Conservation (phyloP, 2,113 vertebrate genomes). For the Tautogolabrus adspersus region DNA sequence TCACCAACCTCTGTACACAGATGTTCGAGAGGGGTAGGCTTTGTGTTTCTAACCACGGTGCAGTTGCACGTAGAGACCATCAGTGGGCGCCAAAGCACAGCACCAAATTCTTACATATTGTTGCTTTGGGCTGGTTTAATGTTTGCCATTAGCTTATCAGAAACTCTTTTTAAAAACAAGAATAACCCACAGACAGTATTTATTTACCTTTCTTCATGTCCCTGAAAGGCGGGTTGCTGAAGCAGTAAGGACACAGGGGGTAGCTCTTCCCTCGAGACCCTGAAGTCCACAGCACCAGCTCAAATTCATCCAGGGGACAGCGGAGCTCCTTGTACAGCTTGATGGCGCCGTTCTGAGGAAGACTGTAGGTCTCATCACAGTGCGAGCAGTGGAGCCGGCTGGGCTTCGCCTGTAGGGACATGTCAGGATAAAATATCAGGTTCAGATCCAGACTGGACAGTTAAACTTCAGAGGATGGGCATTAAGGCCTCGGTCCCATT, state of each 20-base stretch:
- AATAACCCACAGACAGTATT: background rate
- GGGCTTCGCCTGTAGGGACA: conserved; percentile 89
- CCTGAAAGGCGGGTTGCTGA: conserved; percentile 95
- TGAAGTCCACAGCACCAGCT: conserved; percentile 96
- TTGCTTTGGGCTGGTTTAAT: too few relatives aligned
- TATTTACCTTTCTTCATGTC: conserved; percentile 97
- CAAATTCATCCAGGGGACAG: conserved; percentile 96
- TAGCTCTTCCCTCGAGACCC: conserved; percentile 96
- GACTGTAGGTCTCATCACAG: conserved; percentile 97
- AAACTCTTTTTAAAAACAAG: too few relatives aligned
- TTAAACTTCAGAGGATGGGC: background rate
- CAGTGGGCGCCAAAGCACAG: too few relatives aligned
- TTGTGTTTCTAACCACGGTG: too few relatives aligned
- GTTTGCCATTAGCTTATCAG: too few relatives aligned
- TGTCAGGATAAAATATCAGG: background rate
- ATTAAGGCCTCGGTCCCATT: background rate
- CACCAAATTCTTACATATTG: too few relatives aligned
- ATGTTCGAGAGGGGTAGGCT: too few relatives aligned
- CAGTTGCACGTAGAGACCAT: too few relatives aligned
- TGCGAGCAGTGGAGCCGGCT: conserved; percentile 97
- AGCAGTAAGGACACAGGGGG: conserved; percentile 96
- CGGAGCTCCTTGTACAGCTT: conserved; percentile 97
- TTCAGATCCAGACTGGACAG: background rate
- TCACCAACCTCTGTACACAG: too few relatives aligned
- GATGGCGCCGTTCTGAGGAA: conserved; percentile 96